Base-by-base conservation (phyloP, 2,888 invertebrate species). In the Steromphala cineraria region DNA sequence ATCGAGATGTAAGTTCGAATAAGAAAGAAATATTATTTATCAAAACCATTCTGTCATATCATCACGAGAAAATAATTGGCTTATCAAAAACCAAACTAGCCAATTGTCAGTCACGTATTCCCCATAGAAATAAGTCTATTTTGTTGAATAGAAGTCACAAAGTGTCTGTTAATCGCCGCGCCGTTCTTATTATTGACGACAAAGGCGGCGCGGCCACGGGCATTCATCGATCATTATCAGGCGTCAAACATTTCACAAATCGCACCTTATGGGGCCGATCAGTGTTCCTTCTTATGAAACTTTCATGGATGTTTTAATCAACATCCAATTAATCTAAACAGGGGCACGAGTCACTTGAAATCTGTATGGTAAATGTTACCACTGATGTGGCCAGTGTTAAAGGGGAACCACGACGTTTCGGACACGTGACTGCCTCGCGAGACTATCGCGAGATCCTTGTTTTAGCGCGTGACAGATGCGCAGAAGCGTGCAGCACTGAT, bases 301-400 rank as follows among this genome's bases (percentile, higher is more conserved):
- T 78, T 78, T 78, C 78, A 78, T 78, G 55, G 78, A 78, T 46
- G 56, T 78, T 46, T 78, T 78, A 78, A 78, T 78, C 52, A 52
- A 46, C 67, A 78, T 53, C 56, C 46, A 78, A 78, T 78, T 67
- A 78, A 78, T 56, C 56, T 62, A 62, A 78, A 78, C 78, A 78
- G 67, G 13, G 67, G 40, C 76, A 76, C 53, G 36, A 28, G 53
- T 40, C 76, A 24, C 76, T 71, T 36, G 19, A 71, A 71, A 71
- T 71, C 71, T 40, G 31, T 71, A 71, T 71, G 28, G 71, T 71
- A 71, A 71, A 71, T 71, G 71, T 71, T 71, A 36, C 71, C 40
- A 71, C 40, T 71, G 71, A 40, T 71, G 40, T 40, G 71, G 40
- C 71, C 36, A 36, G 71, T 71, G 36, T 28, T 71, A 71, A 71